phyloP scores from a whole-genome alignment of 2,888 invertebrate genomes.

The Drosophila sordidula region DNA sequence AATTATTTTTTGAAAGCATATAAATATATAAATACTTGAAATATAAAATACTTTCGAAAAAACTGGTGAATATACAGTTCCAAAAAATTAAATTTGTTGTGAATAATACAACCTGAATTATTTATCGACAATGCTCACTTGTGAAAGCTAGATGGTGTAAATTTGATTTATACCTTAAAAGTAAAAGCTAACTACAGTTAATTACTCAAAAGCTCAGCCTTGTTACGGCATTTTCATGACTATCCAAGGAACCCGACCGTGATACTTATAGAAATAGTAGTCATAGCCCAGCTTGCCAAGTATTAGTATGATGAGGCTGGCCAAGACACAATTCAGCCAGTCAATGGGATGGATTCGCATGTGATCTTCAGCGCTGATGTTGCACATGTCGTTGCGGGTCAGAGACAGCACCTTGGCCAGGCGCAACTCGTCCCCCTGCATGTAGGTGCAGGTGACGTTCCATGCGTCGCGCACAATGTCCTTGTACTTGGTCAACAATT shows the following conservation, averaged over 20 bases:
- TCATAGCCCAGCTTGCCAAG: conserved; percentile 92
- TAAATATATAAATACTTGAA: not conserved
- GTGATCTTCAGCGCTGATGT: conserved; percentile 85
- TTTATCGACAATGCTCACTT: conserved; percentile 1
- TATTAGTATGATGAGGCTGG: conserved; percentile 89
- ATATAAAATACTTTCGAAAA: not conserved
- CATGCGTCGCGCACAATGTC: conserved; percentile 89
- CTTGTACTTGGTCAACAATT: conserved; percentile 89
- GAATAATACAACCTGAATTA: not conserved
- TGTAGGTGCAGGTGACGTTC: conserved; percentile 90
- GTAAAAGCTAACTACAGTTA: not conserved
- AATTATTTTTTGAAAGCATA: no score
- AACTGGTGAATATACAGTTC: no score
- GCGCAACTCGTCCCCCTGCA: conserved; percentile 84
- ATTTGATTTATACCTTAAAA: no score
- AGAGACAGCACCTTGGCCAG: conserved; percentile 89
- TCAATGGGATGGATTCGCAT: conserved; percentile 89
- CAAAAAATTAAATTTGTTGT: no score
- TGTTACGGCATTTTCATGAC: conserved; percentile 89
- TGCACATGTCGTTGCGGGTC: conserved; percentile 89
- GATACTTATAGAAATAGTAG: conserved; percentile 92
- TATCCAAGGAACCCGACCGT: conserved; percentile 93
- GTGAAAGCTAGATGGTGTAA: no score
- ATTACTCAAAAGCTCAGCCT: not conserved
- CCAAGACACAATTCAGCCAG: conserved; percentile 89